A percentile compares a stretch with the other conserved stretches of the same genome.
phyloP scores from a whole-genome alignment of 2,113 vertebrate genomes.

The Salminus brasiliensis region DNA sequence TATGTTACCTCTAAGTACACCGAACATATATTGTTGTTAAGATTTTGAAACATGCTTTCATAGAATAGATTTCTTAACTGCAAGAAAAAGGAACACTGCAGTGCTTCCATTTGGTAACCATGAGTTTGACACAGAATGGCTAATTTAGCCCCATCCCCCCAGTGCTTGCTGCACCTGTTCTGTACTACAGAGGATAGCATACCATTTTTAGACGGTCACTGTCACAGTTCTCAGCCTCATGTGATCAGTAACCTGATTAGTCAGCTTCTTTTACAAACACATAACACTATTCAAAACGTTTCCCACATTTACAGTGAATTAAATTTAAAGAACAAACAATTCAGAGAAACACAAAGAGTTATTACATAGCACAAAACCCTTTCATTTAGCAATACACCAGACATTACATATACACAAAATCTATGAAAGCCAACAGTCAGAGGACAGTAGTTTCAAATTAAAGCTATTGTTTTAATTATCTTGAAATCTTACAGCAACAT shows the following conservation, averaged over 20 bases:
- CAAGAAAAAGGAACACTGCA: background rate
- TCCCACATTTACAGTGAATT: too few relatives aligned
- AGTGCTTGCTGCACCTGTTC: background rate
- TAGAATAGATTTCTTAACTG: background rate
- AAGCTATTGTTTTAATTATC: too few relatives aligned
- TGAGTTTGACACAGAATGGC: background rate
- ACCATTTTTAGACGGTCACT: background rate
- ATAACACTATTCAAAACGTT: background rate
- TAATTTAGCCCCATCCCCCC: background rate
- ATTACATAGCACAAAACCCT: too few relatives aligned
- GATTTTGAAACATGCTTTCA: background rate
- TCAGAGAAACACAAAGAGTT: too few relatives aligned
- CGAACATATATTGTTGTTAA: background rate
- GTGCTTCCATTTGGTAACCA: background rate
- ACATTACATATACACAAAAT: too few relatives aligned
- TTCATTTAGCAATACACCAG: too few relatives aligned
- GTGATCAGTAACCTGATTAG: slow-evolving; percentile 22
- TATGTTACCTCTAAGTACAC: background rate
- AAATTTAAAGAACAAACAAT: background rate
- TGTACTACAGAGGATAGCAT: background rate
- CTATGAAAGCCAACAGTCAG: too few relatives aligned
- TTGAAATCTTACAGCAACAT: too few relatives aligned
- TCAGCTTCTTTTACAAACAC: background rate
- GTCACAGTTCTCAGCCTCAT: background rate
- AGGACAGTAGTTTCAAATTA: too few relatives aligned